phyloP scores from a whole-genome alignment of 53 echinoderm and acorn worm genomes.

The Holothuria scabra region DNA sequence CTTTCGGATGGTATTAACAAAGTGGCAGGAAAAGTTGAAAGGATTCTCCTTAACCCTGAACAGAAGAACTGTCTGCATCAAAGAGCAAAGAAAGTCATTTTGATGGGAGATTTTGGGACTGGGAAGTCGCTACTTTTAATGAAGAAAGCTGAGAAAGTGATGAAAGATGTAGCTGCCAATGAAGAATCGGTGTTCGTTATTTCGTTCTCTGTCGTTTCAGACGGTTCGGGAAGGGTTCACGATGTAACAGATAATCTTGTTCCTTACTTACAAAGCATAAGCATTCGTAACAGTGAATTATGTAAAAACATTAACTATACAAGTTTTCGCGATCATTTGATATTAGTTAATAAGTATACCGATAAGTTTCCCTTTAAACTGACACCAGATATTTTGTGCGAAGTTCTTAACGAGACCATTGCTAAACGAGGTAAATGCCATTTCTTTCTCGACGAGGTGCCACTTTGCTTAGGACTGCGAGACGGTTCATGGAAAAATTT shows the following conservation, averaged over 20 bases:
- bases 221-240: conserved; percentile 10
- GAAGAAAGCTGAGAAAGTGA: neutral
- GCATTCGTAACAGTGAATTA: too few relatives aligned
- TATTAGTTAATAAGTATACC: too few relatives aligned
- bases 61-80: neutral
- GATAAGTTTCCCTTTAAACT: conserved; percentile 15
- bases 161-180: too few relatives aligned
- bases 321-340: too few relatives aligned
- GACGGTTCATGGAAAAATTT: neutral
- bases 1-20: too few relatives aligned
- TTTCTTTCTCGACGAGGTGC: conserved; percentile 32
- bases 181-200: neutral
- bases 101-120: conserved; percentile 40
- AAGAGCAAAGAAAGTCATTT: neutral
- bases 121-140: conserved; percentile 28
- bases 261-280: too few relatives aligned
- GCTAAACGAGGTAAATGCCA: neutral
- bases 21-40: neutral
- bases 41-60: neutral
- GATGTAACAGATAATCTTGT: conserved; percentile 7
- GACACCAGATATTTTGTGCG: conserved; percentile 15
- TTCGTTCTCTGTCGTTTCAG: conserved; percentile 22
- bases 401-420: neutral
- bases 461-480: neutral
- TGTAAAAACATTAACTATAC: too few relatives aligned